Evolutionary conservation across 2,797 vertebrate species (phyloP), one percentile per base, ranked within the genome.

Genomic region (Bradypodion ventrale): DNA sequence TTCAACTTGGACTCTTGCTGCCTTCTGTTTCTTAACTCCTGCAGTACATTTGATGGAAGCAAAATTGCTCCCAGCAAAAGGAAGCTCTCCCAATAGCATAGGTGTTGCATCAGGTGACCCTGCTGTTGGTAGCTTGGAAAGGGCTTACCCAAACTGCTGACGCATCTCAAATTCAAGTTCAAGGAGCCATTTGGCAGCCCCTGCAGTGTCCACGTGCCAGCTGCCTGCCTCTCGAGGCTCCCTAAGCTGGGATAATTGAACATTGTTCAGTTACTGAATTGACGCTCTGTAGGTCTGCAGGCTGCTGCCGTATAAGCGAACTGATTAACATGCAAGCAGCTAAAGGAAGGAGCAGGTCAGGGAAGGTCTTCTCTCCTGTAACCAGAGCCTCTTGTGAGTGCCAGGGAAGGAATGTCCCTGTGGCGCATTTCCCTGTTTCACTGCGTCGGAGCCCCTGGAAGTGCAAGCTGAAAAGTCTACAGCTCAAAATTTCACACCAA

Each of bases 221-320:
- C 82, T 82, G 83, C 83, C 4, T 25, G 85, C 75, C 82, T 81
- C 83, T 49, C 84, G n/a, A n/a, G n/a, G 72, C 84, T 92, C 83
- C 80, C 83, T 0, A 0, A 72, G 32, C 75, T 0, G 5, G 80
- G 77, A 94, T 90, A 94, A 92, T 70, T 89, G 80, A 86, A 82
- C 85, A 91, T 92, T 94, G 93, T 92, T 94, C 3, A 0, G 69
- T 82, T 2, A 0, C 83, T 93, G 89, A 94, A 94, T 92, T 2
- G 21, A 35, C 0, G 27, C 91, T 93, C 89, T 94, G 91, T 93
- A 9, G 1, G 75, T 29, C 87, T 90, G 76, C 0, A 0, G 65
- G 76, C 76, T 87, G 25, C 68, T 81, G 85, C 87, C 0, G 0
- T 73, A 86, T 42, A 78, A 85, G 86, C 5, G 0, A 88, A 84